Conservation (phyloP, 2,113 vertebrate species). For the Trichechus manatus region DNA sequence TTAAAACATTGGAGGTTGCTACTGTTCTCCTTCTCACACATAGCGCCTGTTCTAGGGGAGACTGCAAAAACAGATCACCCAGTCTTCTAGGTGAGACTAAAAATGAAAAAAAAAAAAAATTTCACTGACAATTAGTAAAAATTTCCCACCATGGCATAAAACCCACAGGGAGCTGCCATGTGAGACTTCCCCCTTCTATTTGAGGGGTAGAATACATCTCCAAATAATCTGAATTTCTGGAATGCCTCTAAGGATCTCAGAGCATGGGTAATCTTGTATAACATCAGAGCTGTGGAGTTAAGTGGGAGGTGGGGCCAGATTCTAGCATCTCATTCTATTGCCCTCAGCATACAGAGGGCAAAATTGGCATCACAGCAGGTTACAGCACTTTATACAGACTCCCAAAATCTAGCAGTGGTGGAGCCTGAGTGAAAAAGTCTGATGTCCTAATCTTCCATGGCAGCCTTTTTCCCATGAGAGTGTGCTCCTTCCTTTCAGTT, state of each 20-base stretch:
- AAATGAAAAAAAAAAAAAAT: background rate
- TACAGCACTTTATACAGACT: fast-evolving
- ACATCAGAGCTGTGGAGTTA: background rate
- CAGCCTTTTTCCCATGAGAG: background rate
- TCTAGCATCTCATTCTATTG: background rate
- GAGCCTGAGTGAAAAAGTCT: no score
- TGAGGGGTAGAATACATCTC: background rate
- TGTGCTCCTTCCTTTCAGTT: background rate
- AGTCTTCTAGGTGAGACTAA: background rate
- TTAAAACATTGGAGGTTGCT: background rate
- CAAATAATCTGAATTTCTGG: background rate
- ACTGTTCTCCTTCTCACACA: background rate
- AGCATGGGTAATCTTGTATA: background rate
- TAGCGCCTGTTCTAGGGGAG: background rate
- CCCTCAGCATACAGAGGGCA: background rate
- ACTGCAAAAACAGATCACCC: background rate
- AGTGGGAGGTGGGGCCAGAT: background rate
- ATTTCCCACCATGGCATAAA: background rate
- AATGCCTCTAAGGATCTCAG: background rate
- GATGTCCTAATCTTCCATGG: background rate
- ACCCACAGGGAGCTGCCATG: background rate
- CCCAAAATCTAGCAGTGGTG: background rate
- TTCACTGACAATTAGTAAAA: background rate
- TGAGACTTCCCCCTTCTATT: background rate
- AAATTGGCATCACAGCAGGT: no score